Conservation (phyloP, 2,888 invertebrate genomes). For the Trachelus iudaicus region DNA sequence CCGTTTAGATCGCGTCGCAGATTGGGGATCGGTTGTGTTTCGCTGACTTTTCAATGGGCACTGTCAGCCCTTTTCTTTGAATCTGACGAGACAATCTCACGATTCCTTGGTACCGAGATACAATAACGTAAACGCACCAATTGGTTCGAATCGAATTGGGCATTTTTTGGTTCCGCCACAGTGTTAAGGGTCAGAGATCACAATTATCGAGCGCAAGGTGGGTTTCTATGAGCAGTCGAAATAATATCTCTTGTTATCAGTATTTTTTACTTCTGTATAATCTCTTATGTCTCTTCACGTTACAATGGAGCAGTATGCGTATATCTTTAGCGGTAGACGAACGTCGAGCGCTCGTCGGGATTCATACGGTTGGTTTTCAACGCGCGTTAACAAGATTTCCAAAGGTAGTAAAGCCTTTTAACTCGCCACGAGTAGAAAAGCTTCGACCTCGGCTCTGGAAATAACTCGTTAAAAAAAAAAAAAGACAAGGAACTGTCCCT, state of each 20-base stretch:
- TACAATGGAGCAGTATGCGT: background rate
- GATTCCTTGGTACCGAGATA: background rate
- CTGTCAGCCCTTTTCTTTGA: conserved; percentile 47
- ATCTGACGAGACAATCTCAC: background rate
- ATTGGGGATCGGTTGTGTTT: background rate
- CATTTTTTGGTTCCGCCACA: background rate
- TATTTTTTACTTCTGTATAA: background rate
- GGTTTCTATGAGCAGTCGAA: background rate
- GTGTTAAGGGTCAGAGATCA: background rate
- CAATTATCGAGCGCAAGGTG: background rate
- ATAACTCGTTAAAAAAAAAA: background rate
- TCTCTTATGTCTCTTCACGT: background rate
- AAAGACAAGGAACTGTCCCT: background rate
- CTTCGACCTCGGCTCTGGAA: background rate
- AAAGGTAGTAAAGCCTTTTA: conserved; percentile 56
- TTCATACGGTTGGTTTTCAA: conserved; percentile 59
- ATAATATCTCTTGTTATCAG: background rate
- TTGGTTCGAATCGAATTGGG: background rate
- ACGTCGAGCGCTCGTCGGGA: conserved; percentile 45
- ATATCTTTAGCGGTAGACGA: background rate
- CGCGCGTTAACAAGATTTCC: conserved; percentile 56
- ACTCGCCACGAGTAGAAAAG: conserved; percentile 22
- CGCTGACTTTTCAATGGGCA: conserved; percentile 5
- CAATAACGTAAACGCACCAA: background rate
- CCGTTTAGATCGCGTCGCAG: conserved; percentile 59